A percentile compares a stretch with the other conserved stretches of the same genome.
phyloP scores from a whole-genome alignment of 2,113 vertebrate species.

The Shinisaurus crocodilurus region DNA sequence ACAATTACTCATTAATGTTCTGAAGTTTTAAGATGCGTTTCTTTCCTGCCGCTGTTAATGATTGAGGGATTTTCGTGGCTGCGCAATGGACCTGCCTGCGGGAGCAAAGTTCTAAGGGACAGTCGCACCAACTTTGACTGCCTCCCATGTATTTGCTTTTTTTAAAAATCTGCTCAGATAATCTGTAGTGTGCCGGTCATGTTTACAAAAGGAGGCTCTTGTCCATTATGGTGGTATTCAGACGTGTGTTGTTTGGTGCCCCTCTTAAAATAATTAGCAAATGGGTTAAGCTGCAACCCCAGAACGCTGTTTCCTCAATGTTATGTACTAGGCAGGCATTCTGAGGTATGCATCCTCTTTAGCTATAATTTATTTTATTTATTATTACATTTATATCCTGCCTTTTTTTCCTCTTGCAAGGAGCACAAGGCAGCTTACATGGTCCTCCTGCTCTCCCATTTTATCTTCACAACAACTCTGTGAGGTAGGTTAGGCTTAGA shows the following conservation, averaged over 20 bases:
- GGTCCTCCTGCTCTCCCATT: too few species aligned
- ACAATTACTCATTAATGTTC: neutral
- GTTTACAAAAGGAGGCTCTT: slow-evolving; percentile 10
- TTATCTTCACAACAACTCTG: too few species aligned
- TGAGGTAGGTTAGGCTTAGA: too few species aligned
- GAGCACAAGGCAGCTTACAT: too few species aligned
- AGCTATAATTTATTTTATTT: neutral
- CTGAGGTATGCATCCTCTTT: neutral
- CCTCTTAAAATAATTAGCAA: neutral
- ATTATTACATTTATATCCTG: too few species aligned
- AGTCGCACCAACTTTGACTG: neutral
- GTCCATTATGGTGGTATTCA: neutral
- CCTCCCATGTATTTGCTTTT: neutral
- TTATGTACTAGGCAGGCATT: neutral
- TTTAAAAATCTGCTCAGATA: neutral
- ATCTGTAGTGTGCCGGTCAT: neutral
- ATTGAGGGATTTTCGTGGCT: neutral
- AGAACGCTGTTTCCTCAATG: too few species aligned
- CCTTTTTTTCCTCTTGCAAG: too few species aligned
- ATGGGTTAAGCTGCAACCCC: neutral
- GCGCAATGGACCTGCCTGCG: neutral
- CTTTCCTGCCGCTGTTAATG: neutral
- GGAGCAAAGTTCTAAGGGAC: slow-evolving; percentile 7
- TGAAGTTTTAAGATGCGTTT: neutral
- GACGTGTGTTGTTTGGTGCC: neutral